Conservation (phyloP, 2,113 vertebrate genomes). For the Nyctibius bracteatus region DNA sequence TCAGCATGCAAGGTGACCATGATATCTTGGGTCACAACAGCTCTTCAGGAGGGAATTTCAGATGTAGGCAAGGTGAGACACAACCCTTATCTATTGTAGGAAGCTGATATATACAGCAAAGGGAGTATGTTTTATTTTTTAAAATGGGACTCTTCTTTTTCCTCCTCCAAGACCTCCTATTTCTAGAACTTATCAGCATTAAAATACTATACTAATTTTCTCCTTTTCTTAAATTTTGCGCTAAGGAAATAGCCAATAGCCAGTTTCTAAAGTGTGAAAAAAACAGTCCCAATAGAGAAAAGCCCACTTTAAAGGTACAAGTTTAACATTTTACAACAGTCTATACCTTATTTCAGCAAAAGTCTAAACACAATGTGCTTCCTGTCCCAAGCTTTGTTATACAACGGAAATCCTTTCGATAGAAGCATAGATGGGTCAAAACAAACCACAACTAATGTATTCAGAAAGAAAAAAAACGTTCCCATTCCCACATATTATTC, state of each 20-base stretch:
- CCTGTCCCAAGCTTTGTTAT: constrained; percentile 44
- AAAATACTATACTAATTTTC: background rate
- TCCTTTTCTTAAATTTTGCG: background rate
- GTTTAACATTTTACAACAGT: background rate
- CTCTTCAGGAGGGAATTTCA: background rate
- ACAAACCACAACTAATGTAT: background rate
- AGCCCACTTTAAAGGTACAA: background rate
- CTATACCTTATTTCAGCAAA: background rate
- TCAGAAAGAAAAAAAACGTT: background rate
- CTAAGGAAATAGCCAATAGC: background rate
- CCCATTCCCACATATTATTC: background rate
- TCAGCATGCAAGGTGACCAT: background rate
- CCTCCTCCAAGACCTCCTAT: background rate
- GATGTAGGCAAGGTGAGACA: background rate
- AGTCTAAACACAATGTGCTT: constrained; percentile 42
- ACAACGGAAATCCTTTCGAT: constrained; percentile 39
- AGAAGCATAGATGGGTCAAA: background rate
- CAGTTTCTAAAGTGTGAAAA: background rate
- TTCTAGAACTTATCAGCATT: background rate
- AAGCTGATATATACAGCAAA: background rate
- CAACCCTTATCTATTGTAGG: background rate
- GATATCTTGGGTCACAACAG: background rate
- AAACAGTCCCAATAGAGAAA: background rate
- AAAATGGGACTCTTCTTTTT: background rate
- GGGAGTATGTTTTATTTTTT: background rate